A percentile compares a stretch with the other conserved stretches of the same genome.
Conservation (phyloP, 2,888 invertebrate genomes). For the Torymus tubicola region DNA sequence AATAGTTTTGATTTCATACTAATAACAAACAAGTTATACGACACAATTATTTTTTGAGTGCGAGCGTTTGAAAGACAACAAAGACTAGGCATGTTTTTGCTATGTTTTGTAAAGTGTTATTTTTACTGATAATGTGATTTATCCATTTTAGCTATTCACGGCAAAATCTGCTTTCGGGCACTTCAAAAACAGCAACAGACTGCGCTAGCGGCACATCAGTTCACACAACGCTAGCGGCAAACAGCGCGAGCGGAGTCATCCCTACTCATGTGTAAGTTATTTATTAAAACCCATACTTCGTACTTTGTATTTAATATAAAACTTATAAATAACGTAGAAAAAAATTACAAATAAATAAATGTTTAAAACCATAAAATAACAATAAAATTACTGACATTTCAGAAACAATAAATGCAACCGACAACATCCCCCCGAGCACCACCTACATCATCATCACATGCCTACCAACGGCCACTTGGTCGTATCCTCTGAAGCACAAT, state of each 20-base stretch:
- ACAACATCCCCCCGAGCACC: conserved; percentile 68
- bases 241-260: conserved; percentile 17
- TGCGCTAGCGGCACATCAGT: background rate
- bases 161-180: conserved; percentile 88
- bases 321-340: too few relatives aligned
- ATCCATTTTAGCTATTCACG: conserved; percentile 86
- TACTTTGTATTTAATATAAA: too few relatives aligned
- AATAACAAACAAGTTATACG: too few relatives aligned
- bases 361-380: too few relatives aligned
- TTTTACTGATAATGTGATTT: background rate
- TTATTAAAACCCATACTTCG: background rate
- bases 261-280: conserved; percentile 58
- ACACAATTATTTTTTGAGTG: too few relatives aligned
- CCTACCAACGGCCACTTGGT: too few relatives aligned
- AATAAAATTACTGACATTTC: conserved; percentile 16
- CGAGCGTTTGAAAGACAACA: too few relatives aligned
- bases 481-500: conserved; percentile 64
- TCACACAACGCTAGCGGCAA: conserved; percentile 10
- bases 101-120: too few relatives aligned
- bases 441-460: conserved; percentile 60
- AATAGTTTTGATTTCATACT: too few relatives aligned
- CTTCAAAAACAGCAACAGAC: conserved; percentile 48
- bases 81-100: too few relatives aligned
- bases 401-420: conserved; percentile 72
- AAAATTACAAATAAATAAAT: too few relatives aligned